phyloP scores from a whole-genome alignment of 2,888 invertebrate genomes.

The Bruchidius siliquastri region DNA sequence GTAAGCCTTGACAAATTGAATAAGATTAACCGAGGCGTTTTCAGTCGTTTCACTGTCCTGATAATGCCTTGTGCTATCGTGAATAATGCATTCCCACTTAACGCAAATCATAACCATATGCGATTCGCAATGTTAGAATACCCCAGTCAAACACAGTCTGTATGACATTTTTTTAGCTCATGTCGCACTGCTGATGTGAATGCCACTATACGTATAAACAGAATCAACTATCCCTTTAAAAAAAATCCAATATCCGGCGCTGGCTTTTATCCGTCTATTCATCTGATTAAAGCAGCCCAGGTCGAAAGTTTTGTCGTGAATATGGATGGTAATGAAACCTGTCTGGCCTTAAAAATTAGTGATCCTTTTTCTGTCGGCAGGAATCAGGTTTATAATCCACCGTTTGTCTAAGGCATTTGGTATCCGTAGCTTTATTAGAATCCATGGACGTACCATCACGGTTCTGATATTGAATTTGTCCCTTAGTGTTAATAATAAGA shows the following conservation, averaged over 20 bases:
- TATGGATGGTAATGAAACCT: not conserved
- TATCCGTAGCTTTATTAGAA: not conserved
- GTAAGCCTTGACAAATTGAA: too few relatives aligned
- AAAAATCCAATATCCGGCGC: not conserved
- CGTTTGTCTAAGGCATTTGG: not conserved
- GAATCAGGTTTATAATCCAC: not conserved
- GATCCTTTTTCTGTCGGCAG: not conserved
- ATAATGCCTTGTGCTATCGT: too few relatives aligned
- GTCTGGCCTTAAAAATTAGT: not conserved
- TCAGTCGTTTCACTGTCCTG: too few relatives aligned
- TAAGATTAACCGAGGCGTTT: too few relatives aligned
- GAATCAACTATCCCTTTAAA: not conserved
- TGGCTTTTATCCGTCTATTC: not conserved
- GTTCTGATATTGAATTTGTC: not conserved
- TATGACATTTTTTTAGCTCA: too few relatives aligned
- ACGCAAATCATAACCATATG: too few relatives aligned
- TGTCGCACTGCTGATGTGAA: too few relatives aligned
- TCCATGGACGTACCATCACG: not conserved
- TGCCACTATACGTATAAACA: not conserved
- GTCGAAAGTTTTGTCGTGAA: not conserved
- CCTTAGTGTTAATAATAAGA: too few relatives aligned
- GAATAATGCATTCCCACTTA: too few relatives aligned
- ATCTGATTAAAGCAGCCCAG: not conserved
- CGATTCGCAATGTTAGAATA: too few relatives aligned
- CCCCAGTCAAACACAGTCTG: too few relatives aligned